phyloP scores from a whole-genome alignment of 2,888 invertebrate species.

The Drosophila niveifrons region DNA sequence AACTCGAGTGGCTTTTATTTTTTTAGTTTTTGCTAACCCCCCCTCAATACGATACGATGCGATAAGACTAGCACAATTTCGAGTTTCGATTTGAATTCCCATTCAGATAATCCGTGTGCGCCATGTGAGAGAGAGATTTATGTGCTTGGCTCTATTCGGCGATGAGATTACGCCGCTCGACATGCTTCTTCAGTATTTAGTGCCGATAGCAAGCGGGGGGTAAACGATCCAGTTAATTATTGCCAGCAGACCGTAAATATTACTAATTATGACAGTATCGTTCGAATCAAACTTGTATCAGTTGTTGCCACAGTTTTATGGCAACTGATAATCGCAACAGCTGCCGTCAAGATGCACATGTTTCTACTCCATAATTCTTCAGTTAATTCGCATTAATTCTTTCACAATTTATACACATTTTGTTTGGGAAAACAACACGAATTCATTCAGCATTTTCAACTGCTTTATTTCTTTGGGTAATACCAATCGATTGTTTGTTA shows the following conservation, averaged over 20 bases:
- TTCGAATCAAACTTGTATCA: conserved; percentile 4
- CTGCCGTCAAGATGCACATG: not conserved
- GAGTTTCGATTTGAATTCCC: not conserved
- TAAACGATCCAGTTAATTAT: conserved; percentile 1
- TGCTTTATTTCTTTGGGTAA: not conserved
- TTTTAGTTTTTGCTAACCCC: conserved; percentile 7
- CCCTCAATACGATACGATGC: not conserved
- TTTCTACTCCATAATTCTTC: not conserved
- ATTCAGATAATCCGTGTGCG: conserved; percentile 35
- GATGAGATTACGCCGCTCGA: conserved; percentile 10
- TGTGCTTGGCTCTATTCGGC: conserved; percentile 19
- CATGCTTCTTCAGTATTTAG: not conserved
- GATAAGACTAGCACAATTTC: conserved; percentile 31
- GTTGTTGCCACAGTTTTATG: conserved; percentile 5
- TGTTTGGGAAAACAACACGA: not conserved
- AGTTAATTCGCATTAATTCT: not conserved
- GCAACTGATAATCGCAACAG: not conserved
- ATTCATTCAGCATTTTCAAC: not conserved
- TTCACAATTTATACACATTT: not conserved
- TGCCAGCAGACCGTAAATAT: conserved; percentile 16
- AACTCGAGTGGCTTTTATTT: conserved; percentile 21
- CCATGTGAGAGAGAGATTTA: conserved; percentile 33
- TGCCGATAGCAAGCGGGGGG: conserved; percentile 28
- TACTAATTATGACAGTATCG: conserved; percentile 9
- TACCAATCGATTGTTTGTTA: not conserved